Evolutionary conservation across 2,888 invertebrate genomes (phyloP).

Genomic region (Drosophila pseudotakahashii): DNA sequence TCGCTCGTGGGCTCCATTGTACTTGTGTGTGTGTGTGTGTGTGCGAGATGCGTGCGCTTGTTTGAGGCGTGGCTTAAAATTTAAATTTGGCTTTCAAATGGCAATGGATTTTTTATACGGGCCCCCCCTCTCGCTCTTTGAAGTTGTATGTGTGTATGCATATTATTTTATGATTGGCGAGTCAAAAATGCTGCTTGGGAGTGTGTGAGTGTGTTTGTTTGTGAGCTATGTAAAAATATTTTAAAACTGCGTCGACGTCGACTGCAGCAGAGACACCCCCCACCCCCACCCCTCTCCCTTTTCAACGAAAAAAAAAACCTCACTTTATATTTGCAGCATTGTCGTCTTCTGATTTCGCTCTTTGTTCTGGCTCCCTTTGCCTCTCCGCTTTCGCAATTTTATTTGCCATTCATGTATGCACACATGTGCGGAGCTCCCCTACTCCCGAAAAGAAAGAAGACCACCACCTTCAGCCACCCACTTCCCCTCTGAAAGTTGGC

Average conservation of each 20-base stretch:
- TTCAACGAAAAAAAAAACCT: neutral
- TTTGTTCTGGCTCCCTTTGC: conserved; percentile 36
- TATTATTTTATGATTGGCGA: conserved; percentile 79
- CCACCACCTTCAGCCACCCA: neutral
- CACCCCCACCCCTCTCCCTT: conserved; percentile 9
- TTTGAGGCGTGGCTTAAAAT: conserved; percentile 84
- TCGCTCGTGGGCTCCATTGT: conserved; percentile 57
- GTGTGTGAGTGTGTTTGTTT: conserved; percentile 10
- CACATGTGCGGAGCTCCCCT: conserved; percentile 58
- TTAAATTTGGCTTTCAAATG: conserved; percentile 82
- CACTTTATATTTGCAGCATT: conserved; percentile 15
- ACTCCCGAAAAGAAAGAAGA: neutral
- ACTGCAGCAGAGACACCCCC: conserved; percentile 47
- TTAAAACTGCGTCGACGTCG: conserved; percentile 77
- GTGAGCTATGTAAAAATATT: conserved; percentile 76
- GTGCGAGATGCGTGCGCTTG: conserved; percentile 72
- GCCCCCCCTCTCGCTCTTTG: conserved; percentile 48
- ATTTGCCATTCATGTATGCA: conserved; percentile 81
- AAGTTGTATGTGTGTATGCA: conserved; percentile 64
- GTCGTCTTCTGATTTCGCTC: conserved; percentile 37
- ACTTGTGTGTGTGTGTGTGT: conserved; percentile 55
- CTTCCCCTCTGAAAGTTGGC: conserved; percentile 1
- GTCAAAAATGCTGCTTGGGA: conserved; percentile 41
- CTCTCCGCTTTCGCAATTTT: conserved; percentile 53
- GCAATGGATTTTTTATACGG: conserved; percentile 56